Base-by-base conservation (phyloP, 2,113 vertebrate species). In the Spea bombifrons region DNA sequence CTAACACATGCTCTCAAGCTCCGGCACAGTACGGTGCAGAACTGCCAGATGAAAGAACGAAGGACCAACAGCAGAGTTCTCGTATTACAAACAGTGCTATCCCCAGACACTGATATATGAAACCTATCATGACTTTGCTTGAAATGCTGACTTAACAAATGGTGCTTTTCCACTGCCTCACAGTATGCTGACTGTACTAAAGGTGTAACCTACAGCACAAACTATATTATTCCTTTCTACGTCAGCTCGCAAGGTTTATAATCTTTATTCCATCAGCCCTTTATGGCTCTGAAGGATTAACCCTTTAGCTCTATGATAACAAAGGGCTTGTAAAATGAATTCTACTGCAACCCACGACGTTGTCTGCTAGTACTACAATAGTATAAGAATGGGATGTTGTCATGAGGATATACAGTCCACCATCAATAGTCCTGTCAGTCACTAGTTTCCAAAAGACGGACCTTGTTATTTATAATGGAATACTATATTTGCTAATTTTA, bases 1-100 rank as follows among this genome's bases (percentile, higher is more conserved):
- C 78, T 81, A 47, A 66, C 81, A 64, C 44, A 9, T 68, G 61
- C 78, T 83, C 16, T 50, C 66, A 43, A 45, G 4, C 47, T 3
- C 0, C 17, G 0, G 55, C 5, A 75, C 69, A 68, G 2, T 63
- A 55, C 0, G 0, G 48, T 65, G 13, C 0, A 0, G 66, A 48
- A 81, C 79, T 72, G 63, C 46, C 73, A 7, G 55, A 81, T 3
- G 50, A 46, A 44, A 75, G 0, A 0, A 9, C 17, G 0, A 2
- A 4, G 57, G 13, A 73, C 63, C 67, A 9, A 7, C 0, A 17
- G 17, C 30, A 53, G 8, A 66, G 8, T 77, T 66, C 77, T 73
- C 76, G 13, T 46, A 12, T 0, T 0, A 75, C 71, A 66, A 78
- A 7, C 15, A 53, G 46, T 10, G 47, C 43, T 53, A 72, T 45